phyloP scores from a whole-genome alignment of 2,888 invertebrate genomes.

The Abscondita cerata region DNA sequence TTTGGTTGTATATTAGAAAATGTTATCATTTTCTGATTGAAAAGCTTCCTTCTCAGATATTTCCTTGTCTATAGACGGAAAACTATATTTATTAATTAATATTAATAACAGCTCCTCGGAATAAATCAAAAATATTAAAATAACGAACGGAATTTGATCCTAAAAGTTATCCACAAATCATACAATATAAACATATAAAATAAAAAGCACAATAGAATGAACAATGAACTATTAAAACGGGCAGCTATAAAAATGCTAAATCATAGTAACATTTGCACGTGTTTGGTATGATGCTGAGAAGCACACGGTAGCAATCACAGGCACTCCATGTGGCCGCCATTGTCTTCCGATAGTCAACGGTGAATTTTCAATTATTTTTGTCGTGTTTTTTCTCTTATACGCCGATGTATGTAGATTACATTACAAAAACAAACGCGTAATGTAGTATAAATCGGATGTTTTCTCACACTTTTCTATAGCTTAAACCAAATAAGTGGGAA shows the following conservation, averaged over 20 bases:
- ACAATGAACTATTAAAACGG: not conserved
- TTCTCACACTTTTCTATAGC: conserved; percentile 9
- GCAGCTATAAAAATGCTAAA: conserved; percentile 15
- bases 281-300: conserved; percentile 33
- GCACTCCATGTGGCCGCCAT: conserved; percentile 49
- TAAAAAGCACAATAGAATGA: conserved; percentile 1
- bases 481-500: conserved; percentile 25
- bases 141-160: not conserved
- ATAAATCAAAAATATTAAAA: not conserved
- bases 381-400: not conserved
- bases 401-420: not conserved
- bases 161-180: not conserved
- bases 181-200: not conserved
- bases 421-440: not conserved
- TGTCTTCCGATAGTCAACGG: conserved; percentile 49
- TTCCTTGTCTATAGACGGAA: no score
- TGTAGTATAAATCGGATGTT: not conserved
- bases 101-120: not conserved
- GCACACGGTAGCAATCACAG: conserved; percentile 53
- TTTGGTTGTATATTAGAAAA: no score
- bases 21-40: no score
- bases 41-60: no score
- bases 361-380: conserved; percentile 15
- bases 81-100: no score
- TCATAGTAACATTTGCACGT: conserved; percentile 20